phyloP scores from a whole-genome alignment of 1,140 invertebrate species.

The Zaprionus nigranus region DNA sequence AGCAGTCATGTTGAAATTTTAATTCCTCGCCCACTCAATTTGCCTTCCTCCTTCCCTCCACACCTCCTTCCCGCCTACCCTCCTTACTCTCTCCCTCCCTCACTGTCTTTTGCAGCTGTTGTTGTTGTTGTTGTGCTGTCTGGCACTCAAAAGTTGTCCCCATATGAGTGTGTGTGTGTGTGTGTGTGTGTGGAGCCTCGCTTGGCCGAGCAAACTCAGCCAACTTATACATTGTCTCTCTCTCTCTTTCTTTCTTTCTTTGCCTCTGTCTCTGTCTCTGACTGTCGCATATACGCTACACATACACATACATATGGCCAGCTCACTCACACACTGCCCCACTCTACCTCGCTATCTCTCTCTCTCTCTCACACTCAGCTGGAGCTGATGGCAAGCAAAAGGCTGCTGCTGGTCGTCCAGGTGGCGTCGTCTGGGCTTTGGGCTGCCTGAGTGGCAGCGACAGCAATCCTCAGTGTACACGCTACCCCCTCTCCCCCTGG shows the following conservation, averaged over 20 bases:
- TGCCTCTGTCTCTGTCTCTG: neutral
- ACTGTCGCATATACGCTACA: neutral
- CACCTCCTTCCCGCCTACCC: neutral
- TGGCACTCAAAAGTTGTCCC: slow-evolving; percentile 74
- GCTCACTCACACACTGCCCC: neutral
- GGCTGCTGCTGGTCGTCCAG: slow-evolving; percentile 42
- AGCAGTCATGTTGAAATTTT: slow-evolving; percentile 81
- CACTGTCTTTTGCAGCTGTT: slow-evolving; percentile 20
- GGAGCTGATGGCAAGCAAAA: slow-evolving; percentile 24
- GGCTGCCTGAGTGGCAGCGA: slow-evolving; percentile 76
- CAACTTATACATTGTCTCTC: slow-evolving; percentile 24
- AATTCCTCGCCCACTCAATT: slow-evolving; percentile 81
- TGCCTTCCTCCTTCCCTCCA: slow-evolving; percentile 35
- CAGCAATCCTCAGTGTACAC: slow-evolving; percentile 54
- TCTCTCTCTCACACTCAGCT: slow-evolving; percentile 1
- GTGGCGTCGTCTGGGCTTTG: slow-evolving; percentile 63
- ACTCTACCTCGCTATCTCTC: neutral
- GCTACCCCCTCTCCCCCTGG: neutral
- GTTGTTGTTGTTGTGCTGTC: slow-evolving; percentile 61
- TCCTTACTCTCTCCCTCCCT: neutral
- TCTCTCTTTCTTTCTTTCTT: neutral
- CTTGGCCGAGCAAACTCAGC: slow-evolving; percentile 31
- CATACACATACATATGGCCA: slow-evolving; percentile 3
- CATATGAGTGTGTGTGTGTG: slow-evolving; percentile 30
- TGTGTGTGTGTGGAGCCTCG: slow-evolving; percentile 37